phyloP scores from a whole-genome alignment of 2,797 vertebrate genomes.

The Naso thynnoides region DNA sequence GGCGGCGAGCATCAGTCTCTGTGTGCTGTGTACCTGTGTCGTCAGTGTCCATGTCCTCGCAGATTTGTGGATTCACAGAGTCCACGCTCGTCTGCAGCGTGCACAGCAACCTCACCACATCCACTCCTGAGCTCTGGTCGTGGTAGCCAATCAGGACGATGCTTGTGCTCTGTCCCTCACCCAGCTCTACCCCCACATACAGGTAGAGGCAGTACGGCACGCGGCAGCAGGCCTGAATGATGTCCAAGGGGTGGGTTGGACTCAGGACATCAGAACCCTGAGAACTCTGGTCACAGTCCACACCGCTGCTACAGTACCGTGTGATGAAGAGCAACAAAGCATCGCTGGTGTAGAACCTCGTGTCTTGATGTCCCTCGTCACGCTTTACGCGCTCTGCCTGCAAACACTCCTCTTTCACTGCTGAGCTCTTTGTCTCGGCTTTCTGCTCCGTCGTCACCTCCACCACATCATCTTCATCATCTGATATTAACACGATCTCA shows the following conservation, averaged over 20 bases:
- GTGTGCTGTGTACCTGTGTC: rapidly evolving
- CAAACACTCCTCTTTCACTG: background rate
- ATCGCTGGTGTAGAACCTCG: background rate
- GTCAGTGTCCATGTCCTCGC: rapidly evolving
- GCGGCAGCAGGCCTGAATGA: constrained; percentile 43
- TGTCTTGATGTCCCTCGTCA: background rate
- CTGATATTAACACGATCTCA: constrained; percentile 44
- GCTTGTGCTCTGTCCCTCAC: constrained; percentile 21
- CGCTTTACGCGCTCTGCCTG: rapidly evolving
- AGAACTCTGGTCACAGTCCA: background rate
- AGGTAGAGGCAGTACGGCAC: constrained; percentile 81
- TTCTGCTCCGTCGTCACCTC: background rate
- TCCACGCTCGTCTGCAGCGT: constrained; percentile 55
- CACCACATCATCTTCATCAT: constrained; percentile 51
- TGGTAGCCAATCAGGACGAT: constrained; percentile 79
- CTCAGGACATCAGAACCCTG: background rate
- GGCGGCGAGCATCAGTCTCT: constrained; percentile 13
- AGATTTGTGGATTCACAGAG: background rate
- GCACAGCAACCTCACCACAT: constrained; percentile 67
- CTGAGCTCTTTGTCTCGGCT: too few relatives aligned
- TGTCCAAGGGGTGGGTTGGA: constrained; percentile 39
- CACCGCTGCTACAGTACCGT: background rate
- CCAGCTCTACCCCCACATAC: constrained; percentile 67
- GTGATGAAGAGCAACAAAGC: constrained; percentile 33
- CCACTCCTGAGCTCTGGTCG: constrained; percentile 49